Evolutionary conservation across 2,113 vertebrate genomes (phyloP), one percentile per base, ranked within the genome.

Genomic region (Corythornis vintsioides): DNA sequence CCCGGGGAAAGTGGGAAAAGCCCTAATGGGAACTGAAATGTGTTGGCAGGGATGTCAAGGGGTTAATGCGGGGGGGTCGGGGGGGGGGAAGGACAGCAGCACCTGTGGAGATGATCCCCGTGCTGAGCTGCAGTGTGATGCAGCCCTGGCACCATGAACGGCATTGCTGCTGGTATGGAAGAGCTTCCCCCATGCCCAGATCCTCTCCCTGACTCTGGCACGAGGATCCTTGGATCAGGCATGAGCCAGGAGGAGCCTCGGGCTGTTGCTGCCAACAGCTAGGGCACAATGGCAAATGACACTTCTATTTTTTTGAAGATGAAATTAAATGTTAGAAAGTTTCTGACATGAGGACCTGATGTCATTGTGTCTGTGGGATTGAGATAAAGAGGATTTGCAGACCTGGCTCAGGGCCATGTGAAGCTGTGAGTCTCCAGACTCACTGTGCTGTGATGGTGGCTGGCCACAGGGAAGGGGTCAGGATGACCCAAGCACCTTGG

Each of bases 301-400:
- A 29, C 21, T n/a, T 14, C 6, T 31, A 53, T 21, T 33, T 8
- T 40, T 71, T 45, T 35, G 18, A 35, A 42, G 50, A 48, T 16
- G 1, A 53, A 60, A 80, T 64, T 40, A 60, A 28, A 64, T 42
- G 53, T 87, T 22, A 69, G 25, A 71, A 57, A 33, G 38, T 52
- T 66, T 60, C 35, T 91, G 82, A 40, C 28, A 18, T 35, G 20
- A 24, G 56, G 38, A 25, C 18, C 53, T 33, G 28, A 22, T 1
- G 1, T 21, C 12, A 8, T 35, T n/a, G 28, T 2, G 29, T 26
- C 42, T 0, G 0, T 3, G 33, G 65, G 38, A 42, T 56, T 0
- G 4, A 25, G 50, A 66, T 21, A 48, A 72, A 55, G 80, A 67
- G 11, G 11, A 15, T 67, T 85, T 64, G 52, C 40, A 85, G 57